Evolutionary conservation across 64 coral and sea anemone species (phyloP).

Genomic region (Stichodactyla helianthus): DNA sequence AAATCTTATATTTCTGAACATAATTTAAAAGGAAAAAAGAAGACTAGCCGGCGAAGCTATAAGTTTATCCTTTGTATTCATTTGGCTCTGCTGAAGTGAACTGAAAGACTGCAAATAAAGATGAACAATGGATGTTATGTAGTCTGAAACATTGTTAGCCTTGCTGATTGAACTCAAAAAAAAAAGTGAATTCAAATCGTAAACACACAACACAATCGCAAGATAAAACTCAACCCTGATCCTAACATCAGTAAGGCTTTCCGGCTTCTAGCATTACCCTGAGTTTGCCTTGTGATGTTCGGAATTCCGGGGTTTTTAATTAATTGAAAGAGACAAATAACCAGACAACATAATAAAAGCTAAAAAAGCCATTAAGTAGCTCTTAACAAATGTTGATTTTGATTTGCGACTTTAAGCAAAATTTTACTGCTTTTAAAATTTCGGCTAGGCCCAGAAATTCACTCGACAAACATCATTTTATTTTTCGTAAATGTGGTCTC

Average conservation of each 20-base stretch:
- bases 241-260: background rate
- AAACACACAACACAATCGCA: background rate
- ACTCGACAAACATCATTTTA: background rate
- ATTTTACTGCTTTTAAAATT: background rate
- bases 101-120: background rate
- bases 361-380: background rate
- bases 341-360: background rate
- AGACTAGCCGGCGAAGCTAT: background rate
- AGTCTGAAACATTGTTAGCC: constrained; percentile 11
- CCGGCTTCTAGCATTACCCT: background rate
- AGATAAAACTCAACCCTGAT: background rate
- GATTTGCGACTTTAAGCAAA: background rate
- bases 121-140: background rate
- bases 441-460: background rate
- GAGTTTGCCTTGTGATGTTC: background rate
- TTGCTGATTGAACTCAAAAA: background rate
- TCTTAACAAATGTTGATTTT: background rate
- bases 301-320: background rate
- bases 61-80: background rate
- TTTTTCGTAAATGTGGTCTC: background rate
- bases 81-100: background rate
- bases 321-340: background rate
- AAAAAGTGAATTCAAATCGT: background rate
- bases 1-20: background rate
- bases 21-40: background rate